phyloP scores from a whole-genome alignment of 2,797 vertebrate species.

The Danio tinwini region DNA sequence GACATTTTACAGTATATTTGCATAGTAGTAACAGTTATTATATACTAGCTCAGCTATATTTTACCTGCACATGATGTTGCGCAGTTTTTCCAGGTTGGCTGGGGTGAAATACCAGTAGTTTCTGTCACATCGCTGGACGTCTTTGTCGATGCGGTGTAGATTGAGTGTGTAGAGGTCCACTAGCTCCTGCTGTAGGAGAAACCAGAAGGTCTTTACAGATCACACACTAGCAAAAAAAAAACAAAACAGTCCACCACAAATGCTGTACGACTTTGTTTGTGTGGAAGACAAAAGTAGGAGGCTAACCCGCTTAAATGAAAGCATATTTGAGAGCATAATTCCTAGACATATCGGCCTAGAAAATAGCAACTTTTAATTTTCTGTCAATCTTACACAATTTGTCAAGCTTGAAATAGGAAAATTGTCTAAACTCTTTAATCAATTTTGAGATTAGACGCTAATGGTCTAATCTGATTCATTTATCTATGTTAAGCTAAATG shows the following conservation, averaged over 20 bases:
- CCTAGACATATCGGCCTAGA: too few species aligned
- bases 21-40: rapidly evolving
- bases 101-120: slow-evolving; percentile 97
- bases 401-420: too few species aligned
- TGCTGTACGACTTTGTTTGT: background rate
- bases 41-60: slow-evolving; percentile 7
- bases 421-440: too few species aligned
- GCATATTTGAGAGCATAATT: too few species aligned
- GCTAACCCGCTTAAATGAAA: too few species aligned
- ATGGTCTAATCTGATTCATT: too few species aligned
- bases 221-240: background rate
- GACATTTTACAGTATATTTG: background rate
- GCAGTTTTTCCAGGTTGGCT: slow-evolving; percentile 93
- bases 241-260: too few species aligned
- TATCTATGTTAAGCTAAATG: too few species aligned
- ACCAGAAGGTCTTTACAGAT: background rate
- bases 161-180: slow-evolving; percentile 96
- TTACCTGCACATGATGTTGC: slow-evolving; percentile 99
- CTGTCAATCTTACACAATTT: too few species aligned
- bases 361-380: too few species aligned
- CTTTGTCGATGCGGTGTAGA: slow-evolving; percentile 97
- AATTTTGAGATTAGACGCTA: too few species aligned
- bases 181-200: slow-evolving; percentile 84
- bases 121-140: slow-evolving; percentile 94
- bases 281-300: background rate